Conservation (phyloP, 1,140 invertebrate species). For the Philotrypesis tridentata region DNA sequence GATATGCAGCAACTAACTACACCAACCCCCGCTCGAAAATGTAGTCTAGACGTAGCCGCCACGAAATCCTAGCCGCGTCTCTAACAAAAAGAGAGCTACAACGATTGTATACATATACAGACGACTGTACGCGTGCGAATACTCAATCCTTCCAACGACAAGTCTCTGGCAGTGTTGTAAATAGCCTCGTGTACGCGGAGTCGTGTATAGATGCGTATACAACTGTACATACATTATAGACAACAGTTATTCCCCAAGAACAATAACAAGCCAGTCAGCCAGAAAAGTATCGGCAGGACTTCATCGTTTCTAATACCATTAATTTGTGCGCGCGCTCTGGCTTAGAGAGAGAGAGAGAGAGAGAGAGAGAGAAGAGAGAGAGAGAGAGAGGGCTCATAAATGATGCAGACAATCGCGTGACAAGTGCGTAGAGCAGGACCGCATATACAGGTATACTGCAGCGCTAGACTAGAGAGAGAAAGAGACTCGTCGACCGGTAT, state of each 20-base stretch:
- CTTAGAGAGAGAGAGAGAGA: slow-evolving; percentile 25
- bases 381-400: slow-evolving; percentile 50
- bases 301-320: slow-evolving; percentile 55
- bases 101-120: too few species aligned
- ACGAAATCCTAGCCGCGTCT: background rate
- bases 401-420: slow-evolving; percentile 57
- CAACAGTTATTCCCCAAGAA: background rate
- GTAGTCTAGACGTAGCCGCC: background rate
- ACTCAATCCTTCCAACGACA: too few species aligned
- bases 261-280: background rate
- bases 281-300: slow-evolving; percentile 52
- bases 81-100: too few species aligned
- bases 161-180: too few species aligned
- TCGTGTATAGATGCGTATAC: too few species aligned
- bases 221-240: too few species aligned
- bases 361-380: slow-evolving; percentile 27
- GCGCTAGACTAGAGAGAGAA: too few species aligned
- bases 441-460: background rate
- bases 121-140: too few species aligned
- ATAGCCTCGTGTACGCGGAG: too few species aligned
- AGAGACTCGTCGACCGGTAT: slow-evolving; percentile 28
- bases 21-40: background rate
- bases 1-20: background rate
- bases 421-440: slow-evolving; percentile 52
- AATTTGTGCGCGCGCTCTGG: slow-evolving; percentile 45